A percentile compares a stretch with the other conserved stretches of the same genome.
Evolutionary conservation across 1,140 invertebrate genomes (phyloP).

Genomic region (Argopecten irradians): DNA sequence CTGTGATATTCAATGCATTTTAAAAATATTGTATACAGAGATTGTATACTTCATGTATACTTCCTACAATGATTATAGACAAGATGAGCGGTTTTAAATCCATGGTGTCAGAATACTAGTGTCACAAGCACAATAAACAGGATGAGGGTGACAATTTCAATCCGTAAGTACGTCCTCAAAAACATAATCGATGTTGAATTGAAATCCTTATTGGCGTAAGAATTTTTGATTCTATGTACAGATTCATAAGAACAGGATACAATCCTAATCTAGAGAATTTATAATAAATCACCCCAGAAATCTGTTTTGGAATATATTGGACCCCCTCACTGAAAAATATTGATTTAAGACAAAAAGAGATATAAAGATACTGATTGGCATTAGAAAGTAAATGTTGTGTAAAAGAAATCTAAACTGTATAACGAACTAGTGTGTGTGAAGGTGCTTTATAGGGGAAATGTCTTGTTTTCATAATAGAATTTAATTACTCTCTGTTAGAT

Average conservation of each 20-base stretch:
- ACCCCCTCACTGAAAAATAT: neutral
- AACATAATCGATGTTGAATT: neutral
- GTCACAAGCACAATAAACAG: neutral
- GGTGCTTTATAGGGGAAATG: neutral
- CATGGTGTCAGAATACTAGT: neutral
- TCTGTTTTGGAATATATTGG: neutral
- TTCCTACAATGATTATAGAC: too few species aligned
- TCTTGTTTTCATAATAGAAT: neutral
- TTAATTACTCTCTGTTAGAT: neutral
- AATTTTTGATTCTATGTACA: neutral
- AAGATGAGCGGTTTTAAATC: too few species aligned
- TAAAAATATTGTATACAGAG: too few species aligned
- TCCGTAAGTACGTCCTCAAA: neutral
- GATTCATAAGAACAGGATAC: neutral
- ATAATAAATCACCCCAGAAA: neutral
- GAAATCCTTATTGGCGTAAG: too few species aligned
- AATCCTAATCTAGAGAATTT: neutral
- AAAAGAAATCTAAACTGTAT: neutral
- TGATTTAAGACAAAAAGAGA: neutral
- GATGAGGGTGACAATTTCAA: neutral
- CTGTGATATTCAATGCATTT: neutral
- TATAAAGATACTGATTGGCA: neutral
- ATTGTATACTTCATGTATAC: too few species aligned
- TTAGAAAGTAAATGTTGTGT: neutral
- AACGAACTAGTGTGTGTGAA: too few species aligned